Conservation (phyloP, 2,113 vertebrate genomes). For the Gasterosteus nipponicus region DNA sequence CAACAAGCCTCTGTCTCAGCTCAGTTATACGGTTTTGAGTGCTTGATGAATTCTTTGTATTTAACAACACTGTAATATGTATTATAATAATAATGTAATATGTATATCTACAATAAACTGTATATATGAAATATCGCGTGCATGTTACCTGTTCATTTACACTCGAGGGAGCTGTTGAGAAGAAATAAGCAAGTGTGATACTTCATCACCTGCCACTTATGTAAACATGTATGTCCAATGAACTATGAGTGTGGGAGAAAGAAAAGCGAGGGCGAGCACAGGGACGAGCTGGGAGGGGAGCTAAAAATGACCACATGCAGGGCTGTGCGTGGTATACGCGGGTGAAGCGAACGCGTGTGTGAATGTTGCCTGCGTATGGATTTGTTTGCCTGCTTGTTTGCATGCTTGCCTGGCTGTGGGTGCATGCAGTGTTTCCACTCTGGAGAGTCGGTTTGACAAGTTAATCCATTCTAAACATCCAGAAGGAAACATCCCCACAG, state of each 20-base stretch:
- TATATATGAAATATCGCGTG: neutral
- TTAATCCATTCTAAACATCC: slow-evolving; percentile 78
- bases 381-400: slow-evolving; percentile 44
- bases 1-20: slow-evolving; percentile 5
- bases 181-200: neutral
- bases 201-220: neutral
- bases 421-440: slow-evolving; percentile 41
- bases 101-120: neutral
- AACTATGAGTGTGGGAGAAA: neutral
- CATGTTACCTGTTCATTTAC: neutral
- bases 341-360: slow-evolving; percentile 16
- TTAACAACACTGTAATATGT: neutral
- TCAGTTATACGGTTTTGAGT: neutral
- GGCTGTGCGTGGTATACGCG: slow-evolving; percentile 34
- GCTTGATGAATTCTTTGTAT: slow-evolving; percentile 10
- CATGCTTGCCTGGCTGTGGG: slow-evolving; percentile 30
- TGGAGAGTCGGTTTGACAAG: slow-evolving; percentile 73
- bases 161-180: neutral
- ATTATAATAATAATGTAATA: too few relatives aligned
- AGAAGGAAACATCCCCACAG: slow-evolving; percentile 73
- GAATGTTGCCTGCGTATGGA: slow-evolving; percentile 23
- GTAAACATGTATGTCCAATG: neutral
- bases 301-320: slow-evolving; percentile 18
- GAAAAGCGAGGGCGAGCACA: neutral
- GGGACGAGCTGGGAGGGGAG: slow-evolving; percentile 15